A percentile compares a stretch with the other conserved stretches of the same genome.
Evolutionary conservation across 2,113 vertebrate genomes (phyloP).

Genomic region (Pampusana beccarii): DNA sequence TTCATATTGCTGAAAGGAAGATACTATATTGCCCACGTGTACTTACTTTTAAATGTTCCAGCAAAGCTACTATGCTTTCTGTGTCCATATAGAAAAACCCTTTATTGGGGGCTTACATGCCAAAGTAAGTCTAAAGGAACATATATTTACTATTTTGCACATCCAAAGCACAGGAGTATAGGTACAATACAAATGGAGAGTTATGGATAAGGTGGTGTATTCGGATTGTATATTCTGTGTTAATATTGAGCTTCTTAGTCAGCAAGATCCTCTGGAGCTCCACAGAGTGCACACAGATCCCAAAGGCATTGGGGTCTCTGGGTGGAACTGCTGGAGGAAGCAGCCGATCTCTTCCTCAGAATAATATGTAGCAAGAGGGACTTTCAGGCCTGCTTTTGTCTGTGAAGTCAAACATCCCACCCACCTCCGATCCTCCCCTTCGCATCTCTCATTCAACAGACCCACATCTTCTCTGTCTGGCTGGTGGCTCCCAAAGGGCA

Average conservation of each 20-base stretch:
- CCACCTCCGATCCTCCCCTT: not conserved
- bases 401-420: not conserved
- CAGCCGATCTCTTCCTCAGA: not conserved
- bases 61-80: not conserved
- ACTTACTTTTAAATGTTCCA: no score
- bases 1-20: no score
- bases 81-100: not conserved
- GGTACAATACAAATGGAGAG: no score
- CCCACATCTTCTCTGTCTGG: not conserved
- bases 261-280: not conserved
- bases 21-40: no score
- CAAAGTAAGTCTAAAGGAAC: not conserved
- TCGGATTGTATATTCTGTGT: not conserved
- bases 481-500: not conserved
- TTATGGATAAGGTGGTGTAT: not conserved
- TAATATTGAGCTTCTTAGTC: not conserved
- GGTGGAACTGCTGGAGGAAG: not conserved
- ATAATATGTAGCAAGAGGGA: not conserved
- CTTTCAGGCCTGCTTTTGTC: not conserved
- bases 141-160: rapidly evolving
- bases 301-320: not conserved
- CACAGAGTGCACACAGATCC: not conserved
- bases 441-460: not conserved
- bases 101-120: not conserved
- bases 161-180: not conserved